Percentiles rank a stretch among this genome's conserved stretches.
phyloP scores from a whole-genome alignment of 2,888 invertebrate species.

The Lydus trimaculatus region DNA sequence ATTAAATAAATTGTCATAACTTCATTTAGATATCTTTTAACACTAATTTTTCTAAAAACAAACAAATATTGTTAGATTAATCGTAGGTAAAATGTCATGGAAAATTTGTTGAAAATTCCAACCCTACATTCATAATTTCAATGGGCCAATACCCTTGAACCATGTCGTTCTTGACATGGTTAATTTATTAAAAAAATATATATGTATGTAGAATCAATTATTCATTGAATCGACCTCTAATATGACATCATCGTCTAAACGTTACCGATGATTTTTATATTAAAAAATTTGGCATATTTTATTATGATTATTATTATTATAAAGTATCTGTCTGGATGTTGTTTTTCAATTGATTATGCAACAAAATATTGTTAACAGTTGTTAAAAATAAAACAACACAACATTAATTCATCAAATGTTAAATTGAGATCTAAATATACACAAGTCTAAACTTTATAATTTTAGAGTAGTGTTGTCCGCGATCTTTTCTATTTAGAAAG shows the following conservation, averaged over 20 bases:
- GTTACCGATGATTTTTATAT: slow-evolving; percentile 34
- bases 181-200: not conserved
- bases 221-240: not conserved
- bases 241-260: slow-evolving; percentile 46
- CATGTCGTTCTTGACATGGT: not conserved
- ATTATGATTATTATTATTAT: not conserved
- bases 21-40: slow-evolving; percentile 3
- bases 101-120: not conserved
- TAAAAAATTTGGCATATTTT: slow-evolving; percentile 37
- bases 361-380: not conserved
- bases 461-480: slow-evolving; percentile 1
- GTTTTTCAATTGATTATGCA: not conserved
- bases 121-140: not conserved
- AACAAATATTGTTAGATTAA: not conserved
- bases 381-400: not conserved
- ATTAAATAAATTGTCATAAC: not conserved
- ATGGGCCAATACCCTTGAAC: not conserved
- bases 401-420: slow-evolving; percentile 4
- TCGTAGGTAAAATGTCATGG: not conserved
- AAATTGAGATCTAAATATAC: not conserved
- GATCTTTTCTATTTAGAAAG: not conserved
- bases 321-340: not conserved
- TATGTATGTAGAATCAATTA: not conserved
- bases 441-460: not conserved
- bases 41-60: not conserved